phyloP scores from a whole-genome alignment of 2,113 vertebrate genomes.

The Lates calcarifer region DNA sequence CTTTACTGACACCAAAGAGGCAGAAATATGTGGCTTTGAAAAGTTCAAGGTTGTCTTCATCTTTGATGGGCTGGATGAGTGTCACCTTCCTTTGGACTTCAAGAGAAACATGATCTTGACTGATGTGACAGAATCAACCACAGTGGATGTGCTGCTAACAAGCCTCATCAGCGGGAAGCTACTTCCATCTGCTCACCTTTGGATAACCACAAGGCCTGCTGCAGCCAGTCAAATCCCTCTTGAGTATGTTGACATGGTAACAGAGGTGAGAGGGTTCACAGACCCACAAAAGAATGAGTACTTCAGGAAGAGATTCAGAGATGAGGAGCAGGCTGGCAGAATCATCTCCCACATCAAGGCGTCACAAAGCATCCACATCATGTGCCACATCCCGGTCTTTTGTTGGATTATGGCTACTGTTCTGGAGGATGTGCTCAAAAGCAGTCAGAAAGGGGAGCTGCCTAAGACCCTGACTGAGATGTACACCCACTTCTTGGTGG shows the following conservation, averaged over 20 bases:
- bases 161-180: conserved; percentile 50
- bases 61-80: conserved; percentile 8
- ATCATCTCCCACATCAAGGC: conserved; percentile 8
- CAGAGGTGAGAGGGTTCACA: too few relatives aligned
- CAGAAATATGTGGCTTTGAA: conserved; percentile 1
- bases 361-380: conserved; percentile 10
- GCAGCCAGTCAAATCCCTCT: conserved; percentile 8
- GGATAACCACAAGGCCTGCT: conserved; percentile 19
- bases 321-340: too few relatives aligned
- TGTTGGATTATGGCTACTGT: conserved; percentile 22
- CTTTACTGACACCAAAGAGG: conserved; percentile 24
- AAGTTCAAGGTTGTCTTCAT: conserved; percentile 12
- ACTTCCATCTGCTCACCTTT: conserved; percentile 14
- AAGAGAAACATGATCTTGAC: neutral
- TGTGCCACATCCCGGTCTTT: conserved; percentile 38
- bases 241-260: neutral
- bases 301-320: too few relatives aligned
- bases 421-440: conserved; percentile 12
- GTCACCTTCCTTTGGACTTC: conserved; percentile 29
- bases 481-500: conserved; percentile 26
- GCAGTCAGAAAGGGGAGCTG: neutral
- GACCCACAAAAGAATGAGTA: too few relatives aligned
- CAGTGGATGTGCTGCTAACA: conserved; percentile 33
- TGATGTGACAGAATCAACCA: conserved; percentile 1
- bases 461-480: conserved; percentile 43